These are phyloP conservation scores for Microctonus hyperodae DNA, from an alignment of 2,888 invertebrate species.

Conservation along the genomic window DNA sequence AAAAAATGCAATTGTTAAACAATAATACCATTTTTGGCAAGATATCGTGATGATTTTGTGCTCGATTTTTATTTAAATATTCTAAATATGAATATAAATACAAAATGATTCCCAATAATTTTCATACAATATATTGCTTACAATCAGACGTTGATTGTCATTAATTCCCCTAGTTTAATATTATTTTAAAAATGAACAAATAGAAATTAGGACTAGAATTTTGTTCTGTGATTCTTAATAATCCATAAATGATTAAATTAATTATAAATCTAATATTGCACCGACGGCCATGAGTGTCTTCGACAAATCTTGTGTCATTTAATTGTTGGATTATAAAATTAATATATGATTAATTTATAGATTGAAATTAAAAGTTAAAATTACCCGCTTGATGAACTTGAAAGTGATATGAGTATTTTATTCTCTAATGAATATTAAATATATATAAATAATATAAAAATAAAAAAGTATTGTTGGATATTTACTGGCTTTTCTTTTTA, in stretches of 20 bases:
- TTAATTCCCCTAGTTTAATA: not conserved
- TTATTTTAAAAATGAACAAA: not conserved
- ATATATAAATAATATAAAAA: not conserved
- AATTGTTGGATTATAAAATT: not conserved
- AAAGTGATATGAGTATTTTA: slow-evolving; percentile 27
- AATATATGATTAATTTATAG: slow-evolving; percentile 2
- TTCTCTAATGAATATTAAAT: slow-evolving; percentile 36
- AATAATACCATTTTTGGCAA: slow-evolving; percentile 29
- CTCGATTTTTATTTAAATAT: not conserved
- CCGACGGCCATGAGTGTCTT: slow-evolving; percentile 45
- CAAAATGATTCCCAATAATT: too few species aligned
- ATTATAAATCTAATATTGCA: slow-evolving; percentile 48
- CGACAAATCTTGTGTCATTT: slow-evolving; percentile 6
- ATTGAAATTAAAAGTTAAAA: slow-evolving; percentile 23
- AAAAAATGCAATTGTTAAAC: not conserved
- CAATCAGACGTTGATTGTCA: not conserved
- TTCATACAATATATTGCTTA: too few species aligned
- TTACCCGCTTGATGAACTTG: slow-evolving; percentile 51
- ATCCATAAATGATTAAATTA: not conserved
- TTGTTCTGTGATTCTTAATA: not conserved
- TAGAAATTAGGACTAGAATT: slow-evolving; percentile 1
- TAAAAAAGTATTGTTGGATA: slow-evolving; percentile 3
- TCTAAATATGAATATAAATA: too few species aligned
- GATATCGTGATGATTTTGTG: slow-evolving; percentile 19
- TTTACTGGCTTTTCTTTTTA: slow-evolving; percentile 2